phyloP scores from a whole-genome alignment of 1,140 invertebrate species.

The Aplysia californica region DNA sequence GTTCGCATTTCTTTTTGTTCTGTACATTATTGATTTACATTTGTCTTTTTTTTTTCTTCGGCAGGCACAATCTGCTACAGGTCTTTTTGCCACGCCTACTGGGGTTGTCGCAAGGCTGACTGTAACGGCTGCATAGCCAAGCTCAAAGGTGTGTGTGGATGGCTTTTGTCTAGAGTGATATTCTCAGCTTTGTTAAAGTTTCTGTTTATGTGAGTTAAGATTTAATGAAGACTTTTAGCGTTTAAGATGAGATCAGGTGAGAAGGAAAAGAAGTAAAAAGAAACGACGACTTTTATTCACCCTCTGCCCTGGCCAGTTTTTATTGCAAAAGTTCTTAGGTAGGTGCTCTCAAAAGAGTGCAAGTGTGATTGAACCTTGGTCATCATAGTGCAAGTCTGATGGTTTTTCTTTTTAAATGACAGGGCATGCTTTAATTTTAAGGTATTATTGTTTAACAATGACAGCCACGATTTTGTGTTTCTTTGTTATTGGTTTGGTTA shows the following conservation, averaged over 20 bases:
- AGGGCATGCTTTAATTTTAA: no score
- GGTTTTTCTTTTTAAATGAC: no score
- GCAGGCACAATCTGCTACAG: conserved; percentile 57
- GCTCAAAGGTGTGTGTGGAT: conserved; percentile 55
- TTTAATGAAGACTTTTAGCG: background rate
- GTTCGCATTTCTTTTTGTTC: no score
- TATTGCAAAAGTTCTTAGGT: no score
- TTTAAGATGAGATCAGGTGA: background rate
- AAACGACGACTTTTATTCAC: background rate
- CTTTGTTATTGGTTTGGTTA: no score
- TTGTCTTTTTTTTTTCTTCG: conserved; percentile 22
- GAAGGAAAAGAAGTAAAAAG: background rate
- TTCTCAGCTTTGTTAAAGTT: background rate
- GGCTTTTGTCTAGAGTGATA: background rate
- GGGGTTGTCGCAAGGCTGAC: conserved; percentile 61
- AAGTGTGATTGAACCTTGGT: no score
- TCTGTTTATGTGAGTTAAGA: background rate
- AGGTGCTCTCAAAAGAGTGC: no score
- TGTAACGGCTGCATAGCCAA: conserved; percentile 60
- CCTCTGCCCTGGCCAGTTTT: no score
- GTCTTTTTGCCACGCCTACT: conserved; percentile 63
- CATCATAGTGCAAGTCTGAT: no score
- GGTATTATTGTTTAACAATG: no score
- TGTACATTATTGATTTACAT: no score
- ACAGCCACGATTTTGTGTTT: no score